phyloP scores from a whole-genome alignment of 1,140 invertebrate species.

The Periplaneta americana region DNA sequence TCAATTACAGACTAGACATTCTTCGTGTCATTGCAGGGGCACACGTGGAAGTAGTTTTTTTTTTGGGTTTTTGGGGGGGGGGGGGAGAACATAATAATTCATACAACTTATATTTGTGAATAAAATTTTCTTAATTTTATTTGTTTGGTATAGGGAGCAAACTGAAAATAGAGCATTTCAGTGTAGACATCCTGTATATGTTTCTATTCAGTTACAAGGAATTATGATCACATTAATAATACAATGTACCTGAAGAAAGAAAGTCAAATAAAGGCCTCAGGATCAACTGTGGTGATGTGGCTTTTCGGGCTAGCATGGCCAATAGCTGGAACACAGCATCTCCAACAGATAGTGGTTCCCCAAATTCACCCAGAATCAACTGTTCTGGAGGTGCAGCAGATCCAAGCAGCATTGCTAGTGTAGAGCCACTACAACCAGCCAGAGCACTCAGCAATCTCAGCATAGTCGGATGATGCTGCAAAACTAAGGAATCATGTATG shows the following conservation, averaged over 20 bases:
- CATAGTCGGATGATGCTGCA: constrained; percentile 75
- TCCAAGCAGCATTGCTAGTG: constrained; percentile 49
- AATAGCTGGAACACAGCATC: constrained; percentile 82
- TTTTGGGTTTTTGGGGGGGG: too few relatives aligned
- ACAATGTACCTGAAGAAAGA: constrained; percentile 39
- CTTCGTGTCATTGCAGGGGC: too few relatives aligned
- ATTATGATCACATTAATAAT: background rate
- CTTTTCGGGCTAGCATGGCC: constrained; percentile 60
- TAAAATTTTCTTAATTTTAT: too few relatives aligned
- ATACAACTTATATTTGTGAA: too few relatives aligned
- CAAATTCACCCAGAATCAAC: constrained; percentile 36
- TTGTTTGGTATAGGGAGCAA: too few relatives aligned
- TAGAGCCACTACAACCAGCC: constrained; percentile 61
- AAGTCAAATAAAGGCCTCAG: constrained; percentile 70
- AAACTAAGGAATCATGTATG: constrained; percentile 40
- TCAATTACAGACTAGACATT: too few relatives aligned
- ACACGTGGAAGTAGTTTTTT: too few relatives aligned
- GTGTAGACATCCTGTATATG: background rate
- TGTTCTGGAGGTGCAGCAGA: constrained; percentile 21
- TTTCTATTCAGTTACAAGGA: background rate
- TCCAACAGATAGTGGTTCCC: constrained; percentile 63
- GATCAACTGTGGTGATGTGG: constrained; percentile 64
- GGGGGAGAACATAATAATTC: too few relatives aligned
- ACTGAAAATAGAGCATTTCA: too few relatives aligned
- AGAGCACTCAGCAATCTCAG: constrained; percentile 70